Base-by-base conservation (phyloP, 1,140 invertebrate genomes). In the Homalodisca vitripennis region DNA sequence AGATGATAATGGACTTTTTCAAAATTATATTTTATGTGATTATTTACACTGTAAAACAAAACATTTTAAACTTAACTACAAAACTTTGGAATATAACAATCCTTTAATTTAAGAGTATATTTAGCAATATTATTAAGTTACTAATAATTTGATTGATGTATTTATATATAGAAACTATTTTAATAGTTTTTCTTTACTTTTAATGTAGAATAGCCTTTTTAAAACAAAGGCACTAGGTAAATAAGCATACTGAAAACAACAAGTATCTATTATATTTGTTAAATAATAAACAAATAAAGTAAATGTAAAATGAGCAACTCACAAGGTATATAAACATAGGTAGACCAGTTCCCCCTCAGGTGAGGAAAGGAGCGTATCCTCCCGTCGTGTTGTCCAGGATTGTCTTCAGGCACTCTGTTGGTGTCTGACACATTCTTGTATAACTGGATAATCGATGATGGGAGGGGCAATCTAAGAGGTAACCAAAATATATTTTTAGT, bases 281-380 rank as follows among this genome's bases (percentile, higher is more conserved):
- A n/a, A n/a, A n/a, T n/a, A n/a, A n/a, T n/a, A n/a, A n/a, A n/a
- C n/a, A n/a, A n/a, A n/a, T n/a, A n/a, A n/a, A n/a, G n/a, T n/a
- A n/a, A n/a, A n/a, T n/a, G n/a, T n/a, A n/a, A n/a, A n/a, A n/a
- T n/a, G n/a, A n/a, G n/a, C 10, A 53, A 71, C 71, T 74, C 57
- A 75, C 74, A 89, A 73, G 87, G 83, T 68, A 91, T 82, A 77
- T 88, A 92, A 65, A 90, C 80, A 77, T 85, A 87, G 13, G 88
- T 88, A n/a, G 88, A 85, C 91, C 91, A 93, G 77, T 92, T 91
- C 60, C 91, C 91, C 78, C 90, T 82, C 76, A 90, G 86, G 80
- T 93, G 91, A 71, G 89, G 85, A 80, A 92, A 92, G 32, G 82
- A 82, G 74, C 91, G 81, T 67, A 85, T 77, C 74, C 88, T 78